Evolutionary conservation across 2,113 vertebrate genomes (phyloP).

Genomic region (Leucopsar rothschildi): DNA sequence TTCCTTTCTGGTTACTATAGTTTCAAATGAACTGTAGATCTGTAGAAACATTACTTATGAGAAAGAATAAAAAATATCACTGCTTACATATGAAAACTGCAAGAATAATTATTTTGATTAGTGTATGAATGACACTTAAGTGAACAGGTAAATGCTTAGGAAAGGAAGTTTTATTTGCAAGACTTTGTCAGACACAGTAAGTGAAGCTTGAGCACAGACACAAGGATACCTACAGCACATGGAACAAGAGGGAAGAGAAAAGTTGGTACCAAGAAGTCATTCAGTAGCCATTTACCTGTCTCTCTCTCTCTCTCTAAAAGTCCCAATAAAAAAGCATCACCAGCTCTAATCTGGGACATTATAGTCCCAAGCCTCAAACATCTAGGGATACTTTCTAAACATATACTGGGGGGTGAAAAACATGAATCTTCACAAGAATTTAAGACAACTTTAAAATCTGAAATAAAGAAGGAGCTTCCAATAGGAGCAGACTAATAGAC

Average conservation of each 20-base stretch:
- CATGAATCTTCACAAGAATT: not conserved
- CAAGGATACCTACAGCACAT: not conserved
- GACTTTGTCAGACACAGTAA: not conserved
- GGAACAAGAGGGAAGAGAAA: not conserved
- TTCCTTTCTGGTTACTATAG: conserved; percentile 43
- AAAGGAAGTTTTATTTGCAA: not conserved
- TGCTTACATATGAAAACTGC: not conserved
- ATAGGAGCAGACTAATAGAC: fast-evolving
- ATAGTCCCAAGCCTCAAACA: not conserved
- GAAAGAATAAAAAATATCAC: conserved; percentile 35
- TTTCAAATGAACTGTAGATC: conserved; percentile 32
- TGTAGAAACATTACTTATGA: conserved; percentile 40
- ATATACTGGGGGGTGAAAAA: not conserved
- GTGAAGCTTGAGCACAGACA: not conserved
- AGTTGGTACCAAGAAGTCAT: not conserved
- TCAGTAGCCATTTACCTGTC: not conserved
- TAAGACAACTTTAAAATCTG: not conserved
- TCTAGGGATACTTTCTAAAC: not conserved
- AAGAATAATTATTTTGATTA: not conserved
- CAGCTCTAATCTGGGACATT: not conserved
- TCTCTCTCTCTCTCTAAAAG: not conserved
- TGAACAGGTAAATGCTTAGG: not conserved
- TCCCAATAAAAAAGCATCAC: not conserved
- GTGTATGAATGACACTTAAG: not conserved
- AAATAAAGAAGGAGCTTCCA: not conserved